Evolutionary conservation across 1,140 invertebrate genomes (phyloP).

Genomic region (Ruditapes philippinarum): DNA sequence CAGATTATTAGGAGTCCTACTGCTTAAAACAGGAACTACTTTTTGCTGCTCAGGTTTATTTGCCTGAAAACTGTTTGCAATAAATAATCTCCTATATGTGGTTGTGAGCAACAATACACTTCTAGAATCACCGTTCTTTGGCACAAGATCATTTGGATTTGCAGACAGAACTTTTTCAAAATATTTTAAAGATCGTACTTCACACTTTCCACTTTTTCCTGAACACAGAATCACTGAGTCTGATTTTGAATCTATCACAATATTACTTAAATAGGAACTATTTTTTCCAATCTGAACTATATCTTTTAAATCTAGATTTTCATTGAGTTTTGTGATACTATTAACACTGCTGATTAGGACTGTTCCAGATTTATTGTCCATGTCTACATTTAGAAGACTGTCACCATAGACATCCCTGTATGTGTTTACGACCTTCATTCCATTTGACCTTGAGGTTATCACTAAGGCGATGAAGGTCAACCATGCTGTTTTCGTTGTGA

Average conservation of each 20-base stretch:
- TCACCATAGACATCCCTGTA: slow-evolving; percentile 42
- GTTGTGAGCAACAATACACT: not conserved
- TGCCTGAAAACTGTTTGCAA: slow-evolving; percentile 42
- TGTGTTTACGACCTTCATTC: slow-evolving; percentile 33
- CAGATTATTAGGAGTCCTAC: slow-evolving; percentile 91
- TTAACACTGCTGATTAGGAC: slow-evolving; percentile 16
- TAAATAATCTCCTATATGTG: not conserved
- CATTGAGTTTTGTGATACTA: slow-evolving; percentile 29
- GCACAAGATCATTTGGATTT: slow-evolving; percentile 30
- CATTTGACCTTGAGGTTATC: slow-evolving; percentile 49
- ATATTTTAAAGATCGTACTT: not conserved
- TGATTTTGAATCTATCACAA: slow-evolving; percentile 55
- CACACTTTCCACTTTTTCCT: slow-evolving; percentile 16
- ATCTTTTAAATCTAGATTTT: not conserved
- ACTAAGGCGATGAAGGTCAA: slow-evolving; percentile 45
- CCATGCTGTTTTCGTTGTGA: not conserved
- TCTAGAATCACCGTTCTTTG: not conserved
- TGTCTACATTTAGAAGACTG: slow-evolving; percentile 5
- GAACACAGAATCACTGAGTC: slow-evolving; percentile 54
- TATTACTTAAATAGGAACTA: not conserved
- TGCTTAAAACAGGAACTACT: slow-evolving; percentile 28
- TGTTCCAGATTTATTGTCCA: slow-evolving; percentile 5
- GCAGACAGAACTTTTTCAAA: slow-evolving; percentile 22
- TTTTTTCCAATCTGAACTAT: not conserved
- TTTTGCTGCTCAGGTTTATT: not conserved